Base-by-base conservation (phyloP, 2,797 vertebrate genomes). In the Vireo griseus region DNA sequence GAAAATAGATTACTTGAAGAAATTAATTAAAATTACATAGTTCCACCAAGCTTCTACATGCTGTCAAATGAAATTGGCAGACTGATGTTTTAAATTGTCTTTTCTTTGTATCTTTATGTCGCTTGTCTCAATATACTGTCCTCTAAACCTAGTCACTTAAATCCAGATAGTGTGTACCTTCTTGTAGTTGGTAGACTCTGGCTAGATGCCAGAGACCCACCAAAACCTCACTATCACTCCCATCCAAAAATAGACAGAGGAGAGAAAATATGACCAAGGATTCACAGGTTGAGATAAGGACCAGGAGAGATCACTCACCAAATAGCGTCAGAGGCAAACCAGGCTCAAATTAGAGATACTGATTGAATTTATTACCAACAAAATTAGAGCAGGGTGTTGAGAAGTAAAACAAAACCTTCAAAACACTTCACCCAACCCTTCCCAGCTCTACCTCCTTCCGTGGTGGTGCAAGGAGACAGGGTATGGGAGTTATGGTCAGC, bases 261-360 rank as follows among this genome's bases (percentile, higher is more conserved):
- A 52, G 24, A 52, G 20, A 52, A 86, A 52, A 45, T 17, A 39
- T 17, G 52, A 29, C 10, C 13, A 45, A n/a, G 4, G 11, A 16
- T 33, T 61, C 39, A 29, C 29, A 33, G 13, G 5, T 11, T 68
- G 47, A 52, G 24, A 25, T 20, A 29, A 52, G 16, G 11, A 68
- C 5, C 0, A 0, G 20, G 24, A 54, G 29, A 52, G 11, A 29
- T 54, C 9, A 12, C 10, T 45, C 39, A 39, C 16, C 39, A 59
- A 29, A 68, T 33, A 39, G 7, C 0, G 0, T 45, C 16, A 47
- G 0, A 0, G 33, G 20, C 11, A 47, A 68, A 54, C 17, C 29
- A 59, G 22, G 52, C 16, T 68, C 33, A 28, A 39, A 76, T 61
- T 47, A 39, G 33, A 61, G 24, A 20, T 68, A 68, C 13, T 52